Percentiles rank a stretch among this genome's conserved stretches.
These are phyloP conservation scores for Rallus limicola DNA, from an alignment of 2,113 vertebrate species.

Conservation along the genomic window DNA sequence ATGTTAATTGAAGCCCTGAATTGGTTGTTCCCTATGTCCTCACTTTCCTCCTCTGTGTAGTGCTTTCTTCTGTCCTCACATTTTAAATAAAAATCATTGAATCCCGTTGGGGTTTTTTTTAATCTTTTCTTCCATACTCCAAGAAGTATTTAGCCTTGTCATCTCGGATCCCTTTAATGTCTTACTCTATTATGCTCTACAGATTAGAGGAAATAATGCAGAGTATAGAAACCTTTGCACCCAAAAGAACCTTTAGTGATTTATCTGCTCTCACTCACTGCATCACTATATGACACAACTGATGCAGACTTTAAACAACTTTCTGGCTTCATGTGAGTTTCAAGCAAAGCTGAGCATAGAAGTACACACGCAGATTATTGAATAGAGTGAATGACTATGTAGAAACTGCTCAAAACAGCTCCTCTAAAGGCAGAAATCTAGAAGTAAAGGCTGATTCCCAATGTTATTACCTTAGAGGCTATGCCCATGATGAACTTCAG, in stretches of 20 bases:
- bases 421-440: not conserved
- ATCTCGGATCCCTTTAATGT: not conserved
- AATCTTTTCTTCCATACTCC: not conserved
- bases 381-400: not conserved
- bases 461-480: not conserved
- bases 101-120: not conserved
- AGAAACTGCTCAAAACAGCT: not conserved
- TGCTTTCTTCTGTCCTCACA: not conserved
- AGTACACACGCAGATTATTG: not conserved
- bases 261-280: not conserved
- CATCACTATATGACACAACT: not conserved
- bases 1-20: not conserved
- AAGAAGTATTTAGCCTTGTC: not conserved
- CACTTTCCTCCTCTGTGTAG: not conserved
- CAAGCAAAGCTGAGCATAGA: not conserved
- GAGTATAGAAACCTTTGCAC: not conserved
- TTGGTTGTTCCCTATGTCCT: not conserved
- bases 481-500: not conserved
- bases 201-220: not conserved
- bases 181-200: not conserved
- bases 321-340: not conserved
- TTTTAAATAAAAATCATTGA: not conserved
- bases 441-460: not conserved
- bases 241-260: not conserved
- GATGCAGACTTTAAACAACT: not conserved